Conservation (phyloP, 1,140 invertebrate species). For the Drosophila sechellia region DNA sequence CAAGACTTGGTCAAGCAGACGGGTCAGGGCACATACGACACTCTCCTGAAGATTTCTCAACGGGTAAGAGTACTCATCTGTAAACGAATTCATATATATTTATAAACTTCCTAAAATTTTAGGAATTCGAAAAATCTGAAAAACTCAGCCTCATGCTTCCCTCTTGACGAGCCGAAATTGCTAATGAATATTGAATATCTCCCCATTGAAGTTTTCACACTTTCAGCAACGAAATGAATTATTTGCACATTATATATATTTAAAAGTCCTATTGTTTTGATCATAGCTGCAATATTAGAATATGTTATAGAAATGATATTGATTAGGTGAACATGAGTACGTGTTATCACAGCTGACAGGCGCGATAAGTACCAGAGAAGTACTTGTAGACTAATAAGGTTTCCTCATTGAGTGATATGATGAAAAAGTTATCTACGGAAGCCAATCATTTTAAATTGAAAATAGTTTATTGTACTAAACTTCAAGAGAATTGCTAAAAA, state of each 20-base stretch:
- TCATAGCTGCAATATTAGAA: not conserved
- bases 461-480: too few species aligned
- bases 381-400: not conserved
- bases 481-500: not conserved
- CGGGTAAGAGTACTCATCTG: constrained; percentile 65
- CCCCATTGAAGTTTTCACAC: too few species aligned
- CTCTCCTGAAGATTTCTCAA: constrained; percentile 87
- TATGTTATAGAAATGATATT: not conserved
- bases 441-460: too few species aligned
- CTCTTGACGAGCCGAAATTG: too few species aligned
- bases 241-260: too few species aligned
- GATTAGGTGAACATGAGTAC: not conserved
- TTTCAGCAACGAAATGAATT: too few species aligned
- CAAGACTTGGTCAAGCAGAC: constrained; percentile 89
- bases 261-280: not conserved
- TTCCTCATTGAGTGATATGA: not conserved
- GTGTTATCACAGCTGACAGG: not conserved
- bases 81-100: not conserved
- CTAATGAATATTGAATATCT: too few species aligned
- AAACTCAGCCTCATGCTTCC: too few species aligned
- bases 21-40: constrained; percentile 86
- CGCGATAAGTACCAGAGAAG: not conserved
- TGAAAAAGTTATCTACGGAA: not conserved
- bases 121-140: not conserved
- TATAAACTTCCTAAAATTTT: not conserved